Base-by-base conservation (phyloP, 2,113 vertebrate species). In the Megaleporinus macrocephalus region DNA sequence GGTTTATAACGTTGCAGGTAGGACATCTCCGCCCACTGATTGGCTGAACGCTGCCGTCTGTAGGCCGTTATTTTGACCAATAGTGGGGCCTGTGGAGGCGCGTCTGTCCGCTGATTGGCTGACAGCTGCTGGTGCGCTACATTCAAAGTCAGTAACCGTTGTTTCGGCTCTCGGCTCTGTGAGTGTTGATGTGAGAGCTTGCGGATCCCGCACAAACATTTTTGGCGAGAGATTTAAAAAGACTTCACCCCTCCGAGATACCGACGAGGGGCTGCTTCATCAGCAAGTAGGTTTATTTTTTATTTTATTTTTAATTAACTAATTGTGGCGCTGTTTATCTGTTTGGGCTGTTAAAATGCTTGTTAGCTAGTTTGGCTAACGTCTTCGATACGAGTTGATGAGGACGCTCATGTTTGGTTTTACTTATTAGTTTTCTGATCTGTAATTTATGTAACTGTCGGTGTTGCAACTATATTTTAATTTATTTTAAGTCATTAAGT, bases 121-220 rank as follows among this genome's bases (percentile, higher is more conserved):
- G 18, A 81, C 41, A 3, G 18, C 29, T 11, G 5, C 24, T 66
- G 22, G 13, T 59, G 78, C 74, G 85, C 85, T 33, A 81, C 49
- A 76, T 86, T 86, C 74, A 83, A 83, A 86, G 30, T 83, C 24
- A 44, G 29, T 79, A 80, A 83, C 84, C 27, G 81, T 36, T 13
- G 2, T 3, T 24, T 12, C 2, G 18, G 3, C 0, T 2, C 1
- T 36, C 18, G 24, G 29, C 6, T 16, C 41, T 0, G 33, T 10
- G 33, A 59, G 11, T 41, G 51, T 27, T 20, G 26, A 4, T 30
- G 16, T 18, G 57, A 24, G 73, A 15, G 30, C 24, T 44, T 30
- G 14, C 1, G 29, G 1, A 51, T 27, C 5, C 18, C 6, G 73
- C 7, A 18, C 2, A n/a, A 1, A 16, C 20, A 22, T n/a, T 36